Conservation (phyloP, 2,113 vertebrate genomes). For the Polypterus senegalus region DNA sequence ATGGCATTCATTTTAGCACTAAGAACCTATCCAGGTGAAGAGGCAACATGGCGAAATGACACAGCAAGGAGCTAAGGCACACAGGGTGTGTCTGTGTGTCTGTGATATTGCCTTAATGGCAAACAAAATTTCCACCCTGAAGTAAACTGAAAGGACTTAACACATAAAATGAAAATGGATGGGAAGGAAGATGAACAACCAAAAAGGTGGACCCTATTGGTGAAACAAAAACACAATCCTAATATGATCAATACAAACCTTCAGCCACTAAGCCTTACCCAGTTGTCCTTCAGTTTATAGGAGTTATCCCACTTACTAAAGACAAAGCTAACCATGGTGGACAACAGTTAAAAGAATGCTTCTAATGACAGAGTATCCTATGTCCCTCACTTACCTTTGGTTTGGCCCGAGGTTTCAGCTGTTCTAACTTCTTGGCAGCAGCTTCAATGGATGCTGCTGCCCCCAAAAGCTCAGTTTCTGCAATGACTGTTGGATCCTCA, state of each 20-base stretch:
- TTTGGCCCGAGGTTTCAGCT: constrained; percentile 90
- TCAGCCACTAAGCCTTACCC: too few species aligned
- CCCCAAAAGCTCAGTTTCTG: constrained; percentile 87
- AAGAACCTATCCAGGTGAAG: too few species aligned
- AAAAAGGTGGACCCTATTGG: too few species aligned
- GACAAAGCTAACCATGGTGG: not conserved
- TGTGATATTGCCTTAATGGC: too few species aligned
- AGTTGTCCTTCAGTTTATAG: not conserved
- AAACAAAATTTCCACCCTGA: too few species aligned
- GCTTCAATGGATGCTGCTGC: constrained; percentile 96
- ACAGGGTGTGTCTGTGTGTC: too few species aligned
- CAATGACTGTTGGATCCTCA: constrained; percentile 91
- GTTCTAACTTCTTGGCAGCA: constrained; percentile 95
- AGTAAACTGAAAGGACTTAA: too few species aligned
- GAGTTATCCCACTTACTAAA: not conserved
- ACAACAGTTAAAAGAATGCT: not conserved
- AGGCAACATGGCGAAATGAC: too few species aligned
- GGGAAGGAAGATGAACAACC: constrained; percentile 24
- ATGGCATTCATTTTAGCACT: too few species aligned
- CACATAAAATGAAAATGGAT: not conserved
- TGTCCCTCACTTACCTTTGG: constrained; percentile 66
- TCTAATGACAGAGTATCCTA: not conserved
- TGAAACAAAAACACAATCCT: too few species aligned
- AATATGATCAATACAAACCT: too few species aligned
- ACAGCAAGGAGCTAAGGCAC: too few species aligned